Conservation (phyloP, 2,797 vertebrate genomes). For the Neopelma chrysocephalum region DNA sequence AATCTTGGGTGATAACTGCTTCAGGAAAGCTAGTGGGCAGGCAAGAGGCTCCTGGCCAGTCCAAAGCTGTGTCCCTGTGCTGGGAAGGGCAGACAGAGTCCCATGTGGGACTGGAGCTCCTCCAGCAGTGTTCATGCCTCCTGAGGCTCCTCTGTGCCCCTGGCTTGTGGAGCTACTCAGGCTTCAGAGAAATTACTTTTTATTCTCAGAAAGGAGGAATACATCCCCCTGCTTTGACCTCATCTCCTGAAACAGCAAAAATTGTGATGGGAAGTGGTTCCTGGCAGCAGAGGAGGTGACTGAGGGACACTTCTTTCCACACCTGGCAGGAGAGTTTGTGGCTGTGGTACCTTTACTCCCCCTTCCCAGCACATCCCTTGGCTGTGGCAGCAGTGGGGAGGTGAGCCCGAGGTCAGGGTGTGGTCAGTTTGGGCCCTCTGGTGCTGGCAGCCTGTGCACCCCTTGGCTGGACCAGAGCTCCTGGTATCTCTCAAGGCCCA, state of each 20-base stretch:
- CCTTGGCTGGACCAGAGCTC: not conserved
- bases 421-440: not conserved
- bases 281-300: not conserved
- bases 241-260: not conserved
- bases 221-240: not conserved
- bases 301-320: not conserved
- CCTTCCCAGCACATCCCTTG: accelerated
- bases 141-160: not conserved
- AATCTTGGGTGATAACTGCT: not conserved
- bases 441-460: not conserved
- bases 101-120: not conserved
- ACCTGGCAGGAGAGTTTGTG: not conserved
- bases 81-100: not conserved
- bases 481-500: not conserved
- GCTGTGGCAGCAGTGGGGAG: not conserved
- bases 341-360: not conserved
- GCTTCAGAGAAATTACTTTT: not conserved
- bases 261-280: not conserved
- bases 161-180: not conserved
- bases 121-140: not conserved
- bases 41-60: not conserved
- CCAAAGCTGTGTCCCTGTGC: not conserved
- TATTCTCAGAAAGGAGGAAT: not conserved
- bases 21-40: not conserved
- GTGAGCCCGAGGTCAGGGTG: not conserved